A percentile compares a stretch with the other conserved stretches of the same genome.
Evolutionary conservation across 2,888 invertebrate genomes (phyloP).

Genomic region (Eristalis tenax): DNA sequence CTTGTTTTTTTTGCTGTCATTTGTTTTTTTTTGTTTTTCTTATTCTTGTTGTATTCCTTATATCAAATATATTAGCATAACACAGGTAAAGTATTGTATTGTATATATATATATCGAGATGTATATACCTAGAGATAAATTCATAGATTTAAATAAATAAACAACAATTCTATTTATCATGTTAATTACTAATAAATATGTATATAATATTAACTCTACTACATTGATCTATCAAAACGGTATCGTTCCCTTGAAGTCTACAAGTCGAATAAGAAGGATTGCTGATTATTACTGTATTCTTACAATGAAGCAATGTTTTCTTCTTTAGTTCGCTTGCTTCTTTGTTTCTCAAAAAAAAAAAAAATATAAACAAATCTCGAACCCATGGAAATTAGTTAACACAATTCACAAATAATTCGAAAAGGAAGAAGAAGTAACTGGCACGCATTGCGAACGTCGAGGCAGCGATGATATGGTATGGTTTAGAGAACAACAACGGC

Average conservation of each 20-base stretch:
- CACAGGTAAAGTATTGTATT: conserved; percentile 66
- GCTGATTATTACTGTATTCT: conserved; percentile 2
- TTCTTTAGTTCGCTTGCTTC: neutral
- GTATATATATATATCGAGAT: conserved; percentile 13
- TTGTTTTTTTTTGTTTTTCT: neutral
- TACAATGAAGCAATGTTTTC: conserved; percentile 13
- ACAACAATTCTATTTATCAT: conserved; percentile 57
- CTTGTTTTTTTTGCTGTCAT: conserved; percentile 28
- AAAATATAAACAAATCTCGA: neutral
- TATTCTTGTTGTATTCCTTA: conserved; percentile 39
- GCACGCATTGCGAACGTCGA: conserved; percentile 23
- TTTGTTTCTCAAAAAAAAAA: neutral
- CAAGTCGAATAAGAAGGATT: neutral
- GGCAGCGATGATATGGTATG: conserved; percentile 56
- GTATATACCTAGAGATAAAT: conserved; percentile 58
- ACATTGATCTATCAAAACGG: conserved; percentile 66
- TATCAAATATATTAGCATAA: conserved; percentile 70
- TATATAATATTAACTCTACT: conserved; percentile 61
- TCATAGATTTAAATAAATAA: conserved; percentile 63
- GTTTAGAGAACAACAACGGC: conserved; percentile 20
- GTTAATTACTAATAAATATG: conserved; percentile 50
- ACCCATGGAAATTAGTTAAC: neutral
- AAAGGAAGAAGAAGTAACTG: neutral
- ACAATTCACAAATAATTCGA: conserved; percentile 13
- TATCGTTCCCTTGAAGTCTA: neutral